Conservation (phyloP, 2,888 invertebrate genomes). For the Cosmia trapezina region DNA sequence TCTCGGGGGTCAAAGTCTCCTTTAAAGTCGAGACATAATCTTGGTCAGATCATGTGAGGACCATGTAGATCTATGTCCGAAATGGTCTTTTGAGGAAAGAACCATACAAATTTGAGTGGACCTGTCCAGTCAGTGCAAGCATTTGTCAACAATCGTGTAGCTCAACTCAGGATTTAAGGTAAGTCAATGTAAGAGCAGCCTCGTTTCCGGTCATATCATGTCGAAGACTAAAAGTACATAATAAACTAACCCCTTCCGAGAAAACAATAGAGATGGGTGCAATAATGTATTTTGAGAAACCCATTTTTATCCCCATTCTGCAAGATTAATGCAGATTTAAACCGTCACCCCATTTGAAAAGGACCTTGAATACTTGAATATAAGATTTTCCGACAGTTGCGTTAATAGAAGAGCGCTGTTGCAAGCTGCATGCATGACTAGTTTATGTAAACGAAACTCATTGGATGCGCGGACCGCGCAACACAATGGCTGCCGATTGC, state of each 20-base stretch:
- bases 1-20: too few species aligned
- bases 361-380: constrained; percentile 24
- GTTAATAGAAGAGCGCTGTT: constrained; percentile 30
- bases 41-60: too few species aligned
- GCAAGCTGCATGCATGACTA: constrained; percentile 17
- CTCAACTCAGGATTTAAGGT: too few species aligned
- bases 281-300: constrained; percentile 3
- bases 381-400: constrained; percentile 33
- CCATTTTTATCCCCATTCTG: constrained; percentile 1
- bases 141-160: too few species aligned
- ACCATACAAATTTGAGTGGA: too few species aligned
- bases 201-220: neutral
- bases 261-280: neutral
- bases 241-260: neutral
- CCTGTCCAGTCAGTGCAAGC: too few species aligned
- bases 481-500: constrained; percentile 31
- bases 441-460: constrained; percentile 29
- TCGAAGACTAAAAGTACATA: neutral
- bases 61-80: too few species aligned
- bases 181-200: neutral
- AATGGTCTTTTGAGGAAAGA: too few species aligned
- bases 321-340: constrained; percentile 8
- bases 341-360: constrained; percentile 19
- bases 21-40: too few species aligned
- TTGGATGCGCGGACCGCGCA: constrained; percentile 27